Evolutionary conservation across 2,113 vertebrate species (phyloP).

Genomic region (Mormyrus iriodes): DNA sequence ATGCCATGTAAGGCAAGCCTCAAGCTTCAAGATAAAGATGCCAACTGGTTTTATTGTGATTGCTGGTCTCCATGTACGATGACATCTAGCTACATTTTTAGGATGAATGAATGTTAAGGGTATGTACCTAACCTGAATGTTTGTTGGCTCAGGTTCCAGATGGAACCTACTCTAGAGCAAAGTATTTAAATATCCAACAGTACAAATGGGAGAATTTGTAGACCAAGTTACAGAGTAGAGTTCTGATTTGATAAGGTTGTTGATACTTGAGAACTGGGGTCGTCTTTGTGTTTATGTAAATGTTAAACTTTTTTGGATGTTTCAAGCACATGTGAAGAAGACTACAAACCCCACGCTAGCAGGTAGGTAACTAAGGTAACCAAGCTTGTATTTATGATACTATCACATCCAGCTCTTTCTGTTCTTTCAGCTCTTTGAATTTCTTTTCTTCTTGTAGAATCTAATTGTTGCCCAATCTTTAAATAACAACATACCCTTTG

Average conservation of each 20-base stretch:
- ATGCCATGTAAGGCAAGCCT: not conserved
- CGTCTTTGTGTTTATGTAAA: not conserved
- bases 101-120: not conserved
- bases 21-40: not conserved
- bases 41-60: not conserved
- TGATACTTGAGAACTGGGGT: too few species aligned
- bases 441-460: not conserved
- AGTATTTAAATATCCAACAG: not conserved
- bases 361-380: not conserved
- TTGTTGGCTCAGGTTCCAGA: not conserved
- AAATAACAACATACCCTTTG: slow-evolving; percentile 18
- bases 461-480: slow-evolving; percentile 4
- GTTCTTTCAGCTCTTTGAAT: not conserved
- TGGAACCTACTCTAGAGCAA: not conserved
- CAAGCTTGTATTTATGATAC: not conserved
- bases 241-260: not conserved
- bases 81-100: not conserved
- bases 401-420: not conserved
- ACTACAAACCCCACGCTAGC: not conserved
- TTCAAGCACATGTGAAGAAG: not conserved
- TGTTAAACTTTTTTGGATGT: not conserved
- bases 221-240: not conserved
- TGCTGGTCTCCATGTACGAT: not conserved
- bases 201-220: not conserved
- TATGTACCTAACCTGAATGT: not conserved